Evolutionary conservation across 2,797 vertebrate species (phyloP).

Genomic region (Lutjanus campechanus): DNA sequence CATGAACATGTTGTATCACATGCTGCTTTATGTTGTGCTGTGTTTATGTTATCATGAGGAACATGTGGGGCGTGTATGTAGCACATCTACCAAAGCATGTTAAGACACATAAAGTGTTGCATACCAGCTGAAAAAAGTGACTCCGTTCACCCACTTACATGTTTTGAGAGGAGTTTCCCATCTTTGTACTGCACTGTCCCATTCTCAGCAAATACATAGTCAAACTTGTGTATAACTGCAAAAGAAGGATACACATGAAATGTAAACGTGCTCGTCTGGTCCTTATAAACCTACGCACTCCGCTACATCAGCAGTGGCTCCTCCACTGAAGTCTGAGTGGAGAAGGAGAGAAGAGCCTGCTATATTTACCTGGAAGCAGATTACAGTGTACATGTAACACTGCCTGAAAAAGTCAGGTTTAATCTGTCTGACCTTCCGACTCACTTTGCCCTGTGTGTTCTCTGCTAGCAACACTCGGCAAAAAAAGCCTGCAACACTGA

Average conservation of each 20-base stretch:
- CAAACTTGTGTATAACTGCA: constrained; percentile 95
- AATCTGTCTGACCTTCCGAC: constrained; percentile 36
- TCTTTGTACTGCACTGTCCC: constrained; percentile 98
- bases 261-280: background rate
- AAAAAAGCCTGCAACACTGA: background rate
- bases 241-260: constrained; percentile 42
- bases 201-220: constrained; percentile 98
- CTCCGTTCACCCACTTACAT: constrained; percentile 82
- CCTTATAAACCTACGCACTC: background rate
- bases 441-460: constrained; percentile 11
- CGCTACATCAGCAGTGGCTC: constrained; percentile 19
- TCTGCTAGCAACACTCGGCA: background rate
- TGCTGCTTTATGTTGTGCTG: background rate
- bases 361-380: constrained; percentile 46
- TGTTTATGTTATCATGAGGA: background rate
- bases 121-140: background rate
- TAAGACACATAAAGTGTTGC: background rate
- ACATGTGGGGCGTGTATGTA: background rate
- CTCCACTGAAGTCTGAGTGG: background rate
- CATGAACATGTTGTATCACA: background rate
- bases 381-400: constrained; percentile 42
- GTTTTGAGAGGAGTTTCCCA: constrained; percentile 93
- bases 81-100: background rate
- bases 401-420: constrained; percentile 17
- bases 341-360: background rate